Evolutionary conservation across 2,113 vertebrate genomes (phyloP).

Genomic region (Apaloderma vittatum): DNA sequence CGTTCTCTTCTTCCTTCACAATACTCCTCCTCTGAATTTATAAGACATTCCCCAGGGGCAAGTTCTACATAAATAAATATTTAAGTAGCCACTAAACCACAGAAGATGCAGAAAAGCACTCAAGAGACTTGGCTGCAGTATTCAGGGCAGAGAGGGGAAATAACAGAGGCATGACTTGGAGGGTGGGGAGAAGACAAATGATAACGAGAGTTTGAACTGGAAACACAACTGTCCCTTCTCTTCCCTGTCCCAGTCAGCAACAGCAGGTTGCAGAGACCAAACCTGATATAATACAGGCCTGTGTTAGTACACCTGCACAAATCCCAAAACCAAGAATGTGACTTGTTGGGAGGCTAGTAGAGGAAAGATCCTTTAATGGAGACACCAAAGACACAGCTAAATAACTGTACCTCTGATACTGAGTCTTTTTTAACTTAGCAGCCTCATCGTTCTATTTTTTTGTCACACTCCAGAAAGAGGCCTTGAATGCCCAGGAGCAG

Average conservation of each 20-base stretch:
- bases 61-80: constrained; percentile 60
- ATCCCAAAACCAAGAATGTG: not conserved
- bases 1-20: not conserved
- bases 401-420: not conserved
- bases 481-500: not conserved
- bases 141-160: not conserved
- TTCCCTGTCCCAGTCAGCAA: not conserved
- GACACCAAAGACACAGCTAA: not conserved
- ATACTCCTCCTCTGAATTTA: constrained; percentile 17
- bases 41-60: not conserved
- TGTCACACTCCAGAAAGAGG: not conserved
- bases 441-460: not conserved
- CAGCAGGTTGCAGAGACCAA: not conserved
- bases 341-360: not conserved
- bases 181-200: not conserved
- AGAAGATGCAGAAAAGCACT: not conserved
- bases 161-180: not conserved
- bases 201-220: not conserved
- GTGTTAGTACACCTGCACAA: not conserved
- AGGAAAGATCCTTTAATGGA: not conserved
- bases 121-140: not conserved
- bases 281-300: not conserved
- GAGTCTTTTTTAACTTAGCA: not conserved
- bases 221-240: not conserved
- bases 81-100: constrained; percentile 28